Conservation (phyloP, 2,113 vertebrate genomes). For the Dipodomys ordii region DNA sequence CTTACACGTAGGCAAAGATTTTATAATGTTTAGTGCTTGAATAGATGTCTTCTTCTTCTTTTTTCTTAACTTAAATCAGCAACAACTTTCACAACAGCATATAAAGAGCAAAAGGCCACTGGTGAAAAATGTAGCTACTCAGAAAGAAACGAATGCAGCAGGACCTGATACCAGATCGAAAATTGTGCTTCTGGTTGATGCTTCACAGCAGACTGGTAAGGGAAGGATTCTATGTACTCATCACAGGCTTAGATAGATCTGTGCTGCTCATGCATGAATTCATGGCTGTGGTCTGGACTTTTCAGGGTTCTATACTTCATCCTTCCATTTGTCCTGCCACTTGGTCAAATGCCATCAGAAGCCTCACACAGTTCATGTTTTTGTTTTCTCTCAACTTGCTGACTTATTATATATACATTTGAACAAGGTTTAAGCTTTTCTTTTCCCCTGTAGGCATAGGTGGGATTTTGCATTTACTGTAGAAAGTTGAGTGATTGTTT, state of each 20-base stretch:
- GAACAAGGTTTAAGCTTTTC: neutral
- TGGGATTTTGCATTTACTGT: slow-evolving; percentile 12
- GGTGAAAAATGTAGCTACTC: slow-evolving; percentile 95
- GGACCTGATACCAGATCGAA: slow-evolving; percentile 94
- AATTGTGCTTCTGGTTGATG: slow-evolving; percentile 96
- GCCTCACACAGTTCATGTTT: neutral
- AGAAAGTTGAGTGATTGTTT: slow-evolving; percentile 32
- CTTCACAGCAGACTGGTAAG: slow-evolving; percentile 97
- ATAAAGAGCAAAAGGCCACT: slow-evolving; percentile 93
- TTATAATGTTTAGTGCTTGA: slow-evolving; percentile 25
- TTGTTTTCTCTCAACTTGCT: neutral
- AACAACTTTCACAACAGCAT: slow-evolving; percentile 88
- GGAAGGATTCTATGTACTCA: neutral
- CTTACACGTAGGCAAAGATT: neutral
- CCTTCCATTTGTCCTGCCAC: neutral
- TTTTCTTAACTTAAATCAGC: slow-evolving; percentile 72
- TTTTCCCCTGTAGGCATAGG: neutral
- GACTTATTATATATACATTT: neutral
- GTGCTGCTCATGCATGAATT: neutral
- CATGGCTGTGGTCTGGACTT: neutral
- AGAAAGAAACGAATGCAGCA: slow-evolving; percentile 95
- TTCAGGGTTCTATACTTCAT: neutral
- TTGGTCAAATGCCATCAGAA: slow-evolving; percentile 47
- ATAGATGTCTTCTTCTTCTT: neutral
- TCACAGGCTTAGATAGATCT: neutral